Conservation (phyloP, 2,113 vertebrate species). For the Cyprinodon variegatus region DNA sequence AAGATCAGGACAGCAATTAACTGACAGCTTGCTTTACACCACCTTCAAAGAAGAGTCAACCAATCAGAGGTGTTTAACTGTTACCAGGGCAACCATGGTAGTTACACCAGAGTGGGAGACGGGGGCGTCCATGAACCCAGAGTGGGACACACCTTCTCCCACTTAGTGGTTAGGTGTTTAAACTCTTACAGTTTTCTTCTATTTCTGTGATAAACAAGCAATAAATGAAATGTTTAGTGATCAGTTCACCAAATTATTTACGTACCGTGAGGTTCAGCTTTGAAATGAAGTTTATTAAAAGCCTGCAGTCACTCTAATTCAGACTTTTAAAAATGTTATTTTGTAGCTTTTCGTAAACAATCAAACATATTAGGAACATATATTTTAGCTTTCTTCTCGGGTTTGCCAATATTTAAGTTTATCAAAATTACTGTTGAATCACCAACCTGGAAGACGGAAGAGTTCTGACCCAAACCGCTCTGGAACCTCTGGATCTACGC, state of each 20-base stretch:
- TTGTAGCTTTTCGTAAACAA: too few species aligned
- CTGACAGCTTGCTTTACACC: conserved; percentile 17
- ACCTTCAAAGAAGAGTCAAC: not conserved
- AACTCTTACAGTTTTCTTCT: not conserved
- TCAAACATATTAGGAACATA: too few species aligned
- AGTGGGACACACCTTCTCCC: not conserved
- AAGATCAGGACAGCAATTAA: conserved; percentile 46
- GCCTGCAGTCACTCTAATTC: not conserved
- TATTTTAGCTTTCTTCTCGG: too few species aligned
- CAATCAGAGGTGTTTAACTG: not conserved
- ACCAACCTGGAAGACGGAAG: not conserved
- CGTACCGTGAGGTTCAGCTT: not conserved
- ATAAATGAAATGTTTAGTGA: not conserved
- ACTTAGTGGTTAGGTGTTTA: not conserved
- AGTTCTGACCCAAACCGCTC: not conserved
- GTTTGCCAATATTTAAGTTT: not conserved
- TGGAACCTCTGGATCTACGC: not conserved
- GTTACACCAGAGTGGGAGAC: not conserved
- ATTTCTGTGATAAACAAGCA: not conserved
- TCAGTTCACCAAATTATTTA: not conserved
- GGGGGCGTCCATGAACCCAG: not conserved
- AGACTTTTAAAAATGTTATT: too few species aligned
- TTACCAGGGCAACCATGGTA: not conserved
- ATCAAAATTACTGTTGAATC: not conserved
- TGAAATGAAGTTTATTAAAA: not conserved